Evolutionary conservation across 2,113 vertebrate species (phyloP), one percentile per base, ranked within the genome.

Genomic region (Ophthalmolycus amberensis): DNA sequence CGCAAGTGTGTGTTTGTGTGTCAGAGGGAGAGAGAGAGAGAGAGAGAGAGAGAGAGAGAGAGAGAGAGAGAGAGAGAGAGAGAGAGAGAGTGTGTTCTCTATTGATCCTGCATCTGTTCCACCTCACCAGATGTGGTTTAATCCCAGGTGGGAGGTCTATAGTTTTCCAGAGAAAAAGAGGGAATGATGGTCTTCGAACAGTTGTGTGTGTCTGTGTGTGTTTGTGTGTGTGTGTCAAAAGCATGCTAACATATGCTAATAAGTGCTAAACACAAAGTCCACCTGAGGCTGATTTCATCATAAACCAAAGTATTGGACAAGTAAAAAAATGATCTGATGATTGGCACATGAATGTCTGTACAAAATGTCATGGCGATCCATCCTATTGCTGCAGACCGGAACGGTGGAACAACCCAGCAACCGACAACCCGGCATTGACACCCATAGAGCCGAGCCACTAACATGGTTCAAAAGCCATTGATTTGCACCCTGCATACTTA

Each of bases 111-210:
- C 8, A 77, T 52, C 50, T 70, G 75, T 71, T 75, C 37, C 42
- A 70, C 15, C 48, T 40, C 71, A 48, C 42, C 20, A 60, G 48
- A 66, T 76, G 38, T 58, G 73, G 54, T 67, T 63, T 44, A 44
- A 59, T 80, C 34, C 59, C 59, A 71, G 38, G 75, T 82, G 63
- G 88, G 82, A 63, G 74, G 64, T 79, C 74, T 12, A 20, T 27
- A 58, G 59, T 29, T 71, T 59, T 54, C 22, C 71, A 79, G 12
- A 67, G 7, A 46, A 46, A 34, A 48, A 52, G 5, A 56, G 5
- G 4, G 3, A 46, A 44, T 10, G 7, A 68, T 34, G 6, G 6
- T 5, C 32, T 15, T 63, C 14, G 5, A 40, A 44, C 4, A 10
- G 29, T 56, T 42, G 48, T 38, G 29, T 67, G 25, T 62, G 7